Percentiles rank a stretch among this genome's conserved stretches.
Conservation (phyloP, 2,888 invertebrate species). For the Dorcus hopei region DNA sequence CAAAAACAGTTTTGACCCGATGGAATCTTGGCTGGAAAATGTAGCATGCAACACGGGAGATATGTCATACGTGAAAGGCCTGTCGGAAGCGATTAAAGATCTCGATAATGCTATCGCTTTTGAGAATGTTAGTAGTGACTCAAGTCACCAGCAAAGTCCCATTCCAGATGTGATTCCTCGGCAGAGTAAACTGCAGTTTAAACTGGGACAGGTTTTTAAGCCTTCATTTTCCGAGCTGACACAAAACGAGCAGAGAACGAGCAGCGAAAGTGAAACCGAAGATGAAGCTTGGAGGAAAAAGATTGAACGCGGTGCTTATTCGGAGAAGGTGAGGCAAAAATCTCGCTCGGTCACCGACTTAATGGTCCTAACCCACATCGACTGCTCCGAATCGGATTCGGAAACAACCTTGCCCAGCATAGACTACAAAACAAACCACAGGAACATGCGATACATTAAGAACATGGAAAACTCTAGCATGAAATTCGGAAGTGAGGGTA, state of each 20-base stretch:
- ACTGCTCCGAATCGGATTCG: constrained; percentile 59
- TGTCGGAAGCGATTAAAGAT: constrained; percentile 63
- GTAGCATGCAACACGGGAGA: constrained; percentile 60
- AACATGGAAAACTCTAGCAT: constrained; percentile 41
- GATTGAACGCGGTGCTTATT: constrained; percentile 58
- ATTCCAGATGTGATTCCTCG: constrained; percentile 44
- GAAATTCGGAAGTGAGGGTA: constrained; percentile 57
- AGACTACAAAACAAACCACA: constrained; percentile 44
- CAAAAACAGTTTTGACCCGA: constrained; percentile 21
- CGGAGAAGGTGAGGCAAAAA: constrained; percentile 63
- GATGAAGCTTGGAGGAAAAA: constrained; percentile 61
- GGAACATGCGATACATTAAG: constrained; percentile 44
- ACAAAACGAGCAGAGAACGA: constrained; percentile 38
- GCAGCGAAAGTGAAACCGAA: constrained; percentile 61
- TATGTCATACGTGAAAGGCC: constrained; percentile 58
- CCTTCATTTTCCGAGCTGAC: constrained; percentile 4
- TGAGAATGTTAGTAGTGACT: constrained; percentile 60
- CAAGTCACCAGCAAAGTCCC: constrained; percentile 55
- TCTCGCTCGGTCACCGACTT: constrained; percentile 66
- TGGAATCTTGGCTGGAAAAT: constrained; percentile 61
- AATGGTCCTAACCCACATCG: constrained; percentile 66
- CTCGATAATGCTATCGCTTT: constrained; percentile 61
- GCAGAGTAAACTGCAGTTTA: constrained; percentile 40
- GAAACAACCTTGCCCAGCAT: constrained; percentile 50
- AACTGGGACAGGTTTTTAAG: constrained; percentile 35